Evolutionary conservation across 2,113 vertebrate species (phyloP).

Genomic region (Pterocles gutturalis): DNA sequence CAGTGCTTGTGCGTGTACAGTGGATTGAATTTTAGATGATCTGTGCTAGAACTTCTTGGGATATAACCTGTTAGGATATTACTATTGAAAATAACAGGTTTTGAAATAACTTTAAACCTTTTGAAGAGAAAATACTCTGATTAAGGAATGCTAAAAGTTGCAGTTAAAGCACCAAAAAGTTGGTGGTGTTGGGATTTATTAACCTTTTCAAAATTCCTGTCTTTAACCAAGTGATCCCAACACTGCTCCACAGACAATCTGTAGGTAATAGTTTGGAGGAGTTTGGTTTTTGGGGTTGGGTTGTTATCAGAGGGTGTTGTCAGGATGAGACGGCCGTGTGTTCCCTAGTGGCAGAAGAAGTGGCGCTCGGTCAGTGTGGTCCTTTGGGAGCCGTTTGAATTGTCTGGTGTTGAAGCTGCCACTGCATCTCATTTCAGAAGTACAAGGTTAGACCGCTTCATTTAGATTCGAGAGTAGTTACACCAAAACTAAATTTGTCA

Average conservation of each 20-base stretch:
- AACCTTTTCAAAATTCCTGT: not conserved
- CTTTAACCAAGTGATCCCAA: not conserved
- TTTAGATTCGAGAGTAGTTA: not conserved
- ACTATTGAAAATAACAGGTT: not conserved
- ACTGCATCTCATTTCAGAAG: not conserved
- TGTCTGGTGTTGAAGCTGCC: not conserved
- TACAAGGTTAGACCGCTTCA: not conserved
- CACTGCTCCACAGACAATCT: fast-evolving
- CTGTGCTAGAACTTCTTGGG: not conserved
- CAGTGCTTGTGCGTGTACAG: not conserved
- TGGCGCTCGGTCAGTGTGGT: not conserved
- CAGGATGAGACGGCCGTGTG: fast-evolving
- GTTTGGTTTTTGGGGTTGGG: not conserved
- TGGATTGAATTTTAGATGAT: not conserved
- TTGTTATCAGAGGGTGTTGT: not conserved
- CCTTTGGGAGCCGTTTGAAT: not conserved
- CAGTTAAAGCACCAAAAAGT: not conserved
- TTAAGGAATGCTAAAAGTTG: not conserved
- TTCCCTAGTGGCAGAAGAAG: not conserved
- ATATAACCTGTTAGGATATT: not conserved
- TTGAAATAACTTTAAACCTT: not conserved
- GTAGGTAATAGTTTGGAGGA: not conserved
- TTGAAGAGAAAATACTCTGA: not conserved
- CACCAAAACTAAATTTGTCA: not conserved
- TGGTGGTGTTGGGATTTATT: too few relatives aligned